Base-by-base conservation (phyloP, 2,888 invertebrate genomes). In the Mimumesa dahlbomi region DNA sequence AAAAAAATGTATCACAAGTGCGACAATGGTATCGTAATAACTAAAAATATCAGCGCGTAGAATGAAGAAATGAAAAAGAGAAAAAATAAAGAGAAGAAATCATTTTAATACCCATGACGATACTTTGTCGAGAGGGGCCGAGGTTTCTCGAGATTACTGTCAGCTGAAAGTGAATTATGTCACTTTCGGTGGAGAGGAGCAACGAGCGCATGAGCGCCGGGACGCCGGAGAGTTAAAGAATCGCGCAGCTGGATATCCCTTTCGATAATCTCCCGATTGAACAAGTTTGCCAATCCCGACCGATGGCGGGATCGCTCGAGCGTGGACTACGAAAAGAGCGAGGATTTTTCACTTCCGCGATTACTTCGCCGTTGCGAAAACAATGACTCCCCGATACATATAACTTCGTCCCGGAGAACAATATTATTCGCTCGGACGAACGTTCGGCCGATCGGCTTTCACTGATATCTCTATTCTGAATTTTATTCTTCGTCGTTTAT, bases 281-380 rank as follows among this genome's bases (percentile, higher is more conserved):
- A 14, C 13, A 43, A 45, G 46, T 62, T 67, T 73, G 57, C 73
- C 67, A 67, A 75, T 63, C 64, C n/a, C 9, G 53, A 19, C 59
- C 25, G 25, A 25, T 25, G 25, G 69, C 54, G 52, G 16, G 48
- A 2, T 49, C 75, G 53, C 11, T 67, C 42, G 75, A 81, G 65
- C 63, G 64, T 63, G 58, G 52, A 49, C 43, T 29, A 34, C 45
- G 40, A 34, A 22, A 54, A 54, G 49, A 45, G 49, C 45, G 19
- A n/a, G 25, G 34, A 64, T 65, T 76, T 76, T 77, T 65, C 74
- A 69, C 69, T 68, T 69, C 78, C 75, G 78, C 69, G 58, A 77
- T 77, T 76, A 69, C 65, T 9, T 18, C 65, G 22, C 18, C 56
- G 31, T 43, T 48, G 45, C 62, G 74, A 65, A 75, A 67, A 73